phyloP scores from a whole-genome alignment of 1,140 invertebrate species.

The Nephotettix cincticeps region DNA sequence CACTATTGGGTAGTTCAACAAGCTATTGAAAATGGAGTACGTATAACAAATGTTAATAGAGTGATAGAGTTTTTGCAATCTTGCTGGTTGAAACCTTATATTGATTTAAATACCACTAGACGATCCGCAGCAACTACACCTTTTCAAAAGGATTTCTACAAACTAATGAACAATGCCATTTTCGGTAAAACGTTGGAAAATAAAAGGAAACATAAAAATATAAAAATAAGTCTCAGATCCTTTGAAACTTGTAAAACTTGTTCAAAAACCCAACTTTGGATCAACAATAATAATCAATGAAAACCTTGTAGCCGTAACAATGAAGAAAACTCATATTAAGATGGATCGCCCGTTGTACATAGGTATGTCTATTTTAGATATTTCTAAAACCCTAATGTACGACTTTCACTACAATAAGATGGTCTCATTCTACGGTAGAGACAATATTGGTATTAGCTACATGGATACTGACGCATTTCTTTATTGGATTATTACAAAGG shows the following conservation, averaged over 20 bases:
- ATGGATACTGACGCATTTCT: not conserved
- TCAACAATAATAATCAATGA: not conserved
- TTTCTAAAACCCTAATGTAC: not conserved
- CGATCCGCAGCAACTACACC: slow-evolving; percentile 44
- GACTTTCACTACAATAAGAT: not conserved
- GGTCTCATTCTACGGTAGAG: too few relatives aligned
- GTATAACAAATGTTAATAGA: slow-evolving; percentile 51
- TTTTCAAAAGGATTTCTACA: slow-evolving; percentile 51
- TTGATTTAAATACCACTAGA: slow-evolving; percentile 48
- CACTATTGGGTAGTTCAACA: slow-evolving; percentile 54
- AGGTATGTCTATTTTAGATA: not conserved
- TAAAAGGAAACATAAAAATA: slow-evolving; percentile 42
- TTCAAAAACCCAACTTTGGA: not conserved
- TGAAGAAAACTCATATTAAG: not conserved
- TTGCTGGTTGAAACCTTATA: slow-evolving; percentile 50
- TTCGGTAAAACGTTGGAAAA: slow-evolving; percentile 53
- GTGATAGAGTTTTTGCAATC: slow-evolving; percentile 54
- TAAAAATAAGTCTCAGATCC: slow-evolving; percentile 38
- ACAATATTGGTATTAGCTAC: not conserved
- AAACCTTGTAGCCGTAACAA: not conserved
- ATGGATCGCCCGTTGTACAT: not conserved
- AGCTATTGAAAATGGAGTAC: slow-evolving; percentile 48
- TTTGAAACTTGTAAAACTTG: not conserved
- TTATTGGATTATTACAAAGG: not conserved
- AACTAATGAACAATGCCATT: slow-evolving; percentile 50